Base-by-base conservation (phyloP, 2,888 invertebrate species). In the Hydrotaea cyrtoneurina region DNA sequence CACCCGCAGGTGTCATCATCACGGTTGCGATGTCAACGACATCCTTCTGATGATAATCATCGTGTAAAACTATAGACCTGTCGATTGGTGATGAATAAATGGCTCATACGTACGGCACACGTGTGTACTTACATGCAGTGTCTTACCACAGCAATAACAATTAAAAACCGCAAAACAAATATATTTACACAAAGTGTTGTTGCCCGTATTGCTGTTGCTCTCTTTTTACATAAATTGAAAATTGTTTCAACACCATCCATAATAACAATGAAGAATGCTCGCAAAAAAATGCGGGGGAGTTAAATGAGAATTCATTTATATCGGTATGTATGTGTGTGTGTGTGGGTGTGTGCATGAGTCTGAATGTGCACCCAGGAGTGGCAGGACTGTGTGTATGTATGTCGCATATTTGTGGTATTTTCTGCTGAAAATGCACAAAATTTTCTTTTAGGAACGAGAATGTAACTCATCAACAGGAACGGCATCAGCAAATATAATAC, bases 91-190 rank as follows among this genome's bases (percentile, higher is more conserved):
- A 59, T 69, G 43, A 69, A 23, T 69, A 21, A 5, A 23, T 69
- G 43, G 23, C 23, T 69, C 69, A 23, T 69, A n/a, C 69, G 15
- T 21, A 46, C 69, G 17, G 11, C 64, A 36, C 31, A 31, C 7
- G 31, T 31, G 7, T 31, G 31, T 31, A 43, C 10, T 2, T 17
- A 66, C 36, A 31, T 21, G 26, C 66, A 43, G 10, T 69, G 13
- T 69, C 69, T 69, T 69, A 46, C 69, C 69, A 69, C 69, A 69
- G 43, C 78, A 83, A 80, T 80, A 83, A 80, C 80, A 84, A 80
- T 84, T 80, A 81, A 81, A 80, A 84, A 53, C 83, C 83, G 55
- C 83, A 84, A 81, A n/a, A 83, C 23, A 69, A 69, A 69, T 46
- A 78, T 75, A 71, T 83, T 78, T 62, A 50, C 26, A 71, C 17